Evolutionary conservation across 2,113 vertebrate genomes (phyloP), one percentile per base, ranked within the genome.

Genomic region (Sinocyclocheilus anshuiensis): DNA sequence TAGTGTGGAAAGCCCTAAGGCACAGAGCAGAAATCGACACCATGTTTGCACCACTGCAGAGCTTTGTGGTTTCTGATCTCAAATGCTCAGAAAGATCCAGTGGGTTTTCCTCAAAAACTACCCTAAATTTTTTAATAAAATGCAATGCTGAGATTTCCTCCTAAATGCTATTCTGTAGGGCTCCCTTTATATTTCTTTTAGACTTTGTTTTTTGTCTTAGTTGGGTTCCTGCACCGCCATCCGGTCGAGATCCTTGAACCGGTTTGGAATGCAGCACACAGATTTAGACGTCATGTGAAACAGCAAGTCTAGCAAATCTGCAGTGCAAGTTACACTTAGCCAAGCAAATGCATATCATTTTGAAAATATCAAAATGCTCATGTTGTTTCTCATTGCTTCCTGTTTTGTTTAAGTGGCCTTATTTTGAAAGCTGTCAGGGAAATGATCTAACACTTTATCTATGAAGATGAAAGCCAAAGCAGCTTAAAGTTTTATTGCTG

Each of bases 231-330:
- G 48, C 10, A 59, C 22, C 42, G 6, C 24, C 15, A 57, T 39
- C 50, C 18, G 24, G n/a, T 71, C 7, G 24, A 81, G 16, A 67
- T 74, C 36, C 39, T 59, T 45, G 65, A 72, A 59, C 67, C 8
- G 53, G 65, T 63, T 81, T 69, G 71, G 67, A 69, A 71, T 74
- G 77, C 77, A 24, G 39, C 42, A 39, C 77, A 33, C 63, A 61
- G 22, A 63, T 63, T 63, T 69, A 24, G 61, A 72, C 53, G 45
- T 86, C 85, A 86, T 48, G 11, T 72, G 67, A 78, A 45, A 86
- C 85, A 72, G 85, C 48, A 59, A 71, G 59, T 77, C n/a, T 77
- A 26, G 71, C 22, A 75, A 77, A 79, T 79, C 20, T 61, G 77
- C 77, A 61, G 45, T 26, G 13, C 75, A 26, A 55, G 77, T 39